A percentile compares a stretch with the other conserved stretches of the same genome.
phyloP scores from a whole-genome alignment of 2,888 invertebrate genomes.

The Macropis europaea region DNA sequence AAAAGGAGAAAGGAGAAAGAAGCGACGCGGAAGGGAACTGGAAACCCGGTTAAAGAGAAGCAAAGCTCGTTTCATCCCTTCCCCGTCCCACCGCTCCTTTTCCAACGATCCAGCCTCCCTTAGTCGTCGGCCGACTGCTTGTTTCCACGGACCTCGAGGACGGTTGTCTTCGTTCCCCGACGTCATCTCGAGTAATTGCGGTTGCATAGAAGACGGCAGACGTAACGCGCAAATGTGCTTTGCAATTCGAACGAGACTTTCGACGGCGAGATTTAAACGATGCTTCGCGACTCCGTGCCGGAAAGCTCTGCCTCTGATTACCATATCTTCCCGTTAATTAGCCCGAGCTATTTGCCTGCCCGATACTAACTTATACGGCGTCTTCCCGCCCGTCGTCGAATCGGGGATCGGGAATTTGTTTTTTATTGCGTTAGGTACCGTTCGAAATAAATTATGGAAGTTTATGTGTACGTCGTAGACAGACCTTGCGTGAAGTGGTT shows the following conservation, averaged over 20 bases:
- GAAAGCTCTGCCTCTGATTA: not conserved
- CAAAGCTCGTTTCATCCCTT: not conserved
- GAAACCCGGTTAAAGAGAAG: constrained; percentile 24
- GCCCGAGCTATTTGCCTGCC: not conserved
- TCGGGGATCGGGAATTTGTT: too few species aligned
- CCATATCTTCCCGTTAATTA: constrained; percentile 10
- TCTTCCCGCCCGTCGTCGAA: too few species aligned
- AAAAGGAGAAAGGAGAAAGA: not conserved
- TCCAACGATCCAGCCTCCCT: too few species aligned
- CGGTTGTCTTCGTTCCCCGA: constrained; percentile 32
- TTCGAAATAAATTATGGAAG: too few species aligned
- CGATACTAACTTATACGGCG: not conserved
- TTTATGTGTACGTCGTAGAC: too few species aligned
- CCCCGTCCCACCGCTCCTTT: not conserved
- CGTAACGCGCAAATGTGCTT: constrained; percentile 46
- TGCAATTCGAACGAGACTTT: constrained; percentile 47
- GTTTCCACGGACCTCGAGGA: constrained; percentile 17
- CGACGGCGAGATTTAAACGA: constrained; percentile 30
- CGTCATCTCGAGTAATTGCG: constrained; percentile 52
- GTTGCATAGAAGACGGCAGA: constrained; percentile 32
- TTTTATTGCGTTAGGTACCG: too few species aligned
- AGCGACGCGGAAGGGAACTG: not conserved
- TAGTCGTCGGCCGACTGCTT: constrained; percentile 3
- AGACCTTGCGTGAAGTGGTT: too few species aligned
- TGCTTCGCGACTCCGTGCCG: constrained; percentile 9